phyloP scores from a whole-genome alignment of 2,888 invertebrate species.

The Erebia aethiops region DNA sequence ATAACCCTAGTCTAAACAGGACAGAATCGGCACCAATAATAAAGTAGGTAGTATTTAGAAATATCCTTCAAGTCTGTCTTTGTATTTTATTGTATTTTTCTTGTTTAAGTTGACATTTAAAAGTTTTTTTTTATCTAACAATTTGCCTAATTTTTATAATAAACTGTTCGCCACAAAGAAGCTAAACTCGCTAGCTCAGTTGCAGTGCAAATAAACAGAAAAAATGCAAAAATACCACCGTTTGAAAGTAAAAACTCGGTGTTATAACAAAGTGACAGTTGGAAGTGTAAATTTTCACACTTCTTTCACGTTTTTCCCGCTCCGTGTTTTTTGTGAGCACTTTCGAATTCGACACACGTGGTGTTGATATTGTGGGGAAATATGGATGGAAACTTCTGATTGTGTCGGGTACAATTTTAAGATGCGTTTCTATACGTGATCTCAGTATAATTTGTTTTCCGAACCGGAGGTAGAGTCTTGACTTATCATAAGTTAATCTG shows the following conservation, averaged over 20 bases:
- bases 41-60: too few species aligned
- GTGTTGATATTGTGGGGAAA: slow-evolving; percentile 7
- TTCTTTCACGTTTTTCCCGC: slow-evolving; percentile 4
- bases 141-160: neutral
- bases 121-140: neutral
- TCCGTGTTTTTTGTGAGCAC: slow-evolving; percentile 27
- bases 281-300: slow-evolving; percentile 27
- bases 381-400: neutral
- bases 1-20: too few species aligned
- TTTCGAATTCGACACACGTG: slow-evolving; percentile 15
- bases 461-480: too few species aligned
- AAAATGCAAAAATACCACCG: slow-evolving; percentile 25
- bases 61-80: too few species aligned
- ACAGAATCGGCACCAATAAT: too few species aligned
- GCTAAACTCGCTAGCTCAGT: neutral
- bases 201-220: neutral
- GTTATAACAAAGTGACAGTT: slow-evolving; percentile 32
- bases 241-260: slow-evolving; percentile 26
- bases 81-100: too few species aligned
- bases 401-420: neutral
- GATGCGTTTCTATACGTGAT: too few species aligned
- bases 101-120: too few species aligned
- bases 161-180: too few species aligned
- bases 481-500: too few species aligned
- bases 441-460: too few species aligned